A percentile compares a stretch with the other conserved stretches of the same genome.
Evolutionary conservation across 2,113 vertebrate species (phyloP).

Genomic region (Rhinichthys klamathensis): DNA sequence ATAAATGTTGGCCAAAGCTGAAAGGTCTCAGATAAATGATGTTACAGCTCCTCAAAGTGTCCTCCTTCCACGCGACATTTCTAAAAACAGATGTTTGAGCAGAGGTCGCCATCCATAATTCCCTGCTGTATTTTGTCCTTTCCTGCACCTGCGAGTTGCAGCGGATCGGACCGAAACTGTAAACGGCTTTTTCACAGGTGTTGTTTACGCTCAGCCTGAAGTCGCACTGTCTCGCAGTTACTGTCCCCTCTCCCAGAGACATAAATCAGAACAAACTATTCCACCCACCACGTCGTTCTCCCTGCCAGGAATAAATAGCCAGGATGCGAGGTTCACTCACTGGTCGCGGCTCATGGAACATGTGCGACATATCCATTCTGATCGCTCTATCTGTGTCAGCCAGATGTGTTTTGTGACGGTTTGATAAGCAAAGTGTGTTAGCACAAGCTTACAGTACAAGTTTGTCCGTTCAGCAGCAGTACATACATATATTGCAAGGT

Average conservation of each 20-base stretch:
- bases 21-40: constrained; percentile 14
- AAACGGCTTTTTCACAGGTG: constrained; percentile 49
- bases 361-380: constrained; percentile 39
- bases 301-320: constrained; percentile 44
- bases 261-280: constrained; percentile 47
- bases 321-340: constrained; percentile 38
- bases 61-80: not conserved
- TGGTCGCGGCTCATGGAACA: constrained; percentile 40
- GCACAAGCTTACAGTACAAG: constrained; percentile 10
- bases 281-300: constrained; percentile 35
- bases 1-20: not conserved
- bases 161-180: constrained; percentile 31
- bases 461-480: not conserved
- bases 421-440: not conserved
- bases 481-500: constrained; percentile 21
- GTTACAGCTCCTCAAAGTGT: constrained; percentile 1
- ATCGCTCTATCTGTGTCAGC: constrained; percentile 42
- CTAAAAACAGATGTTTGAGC: constrained; percentile 5
- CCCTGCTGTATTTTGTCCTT: constrained; percentile 40
- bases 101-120: constrained; percentile 26
- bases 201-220: constrained; percentile 48
- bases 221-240: constrained; percentile 21
- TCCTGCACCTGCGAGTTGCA: constrained; percentile 47
- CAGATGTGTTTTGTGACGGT: constrained; percentile 36
- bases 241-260: constrained; percentile 12